Base-by-base conservation (phyloP, 2,888 invertebrate species). In the Epistrophe grossulariae region DNA sequence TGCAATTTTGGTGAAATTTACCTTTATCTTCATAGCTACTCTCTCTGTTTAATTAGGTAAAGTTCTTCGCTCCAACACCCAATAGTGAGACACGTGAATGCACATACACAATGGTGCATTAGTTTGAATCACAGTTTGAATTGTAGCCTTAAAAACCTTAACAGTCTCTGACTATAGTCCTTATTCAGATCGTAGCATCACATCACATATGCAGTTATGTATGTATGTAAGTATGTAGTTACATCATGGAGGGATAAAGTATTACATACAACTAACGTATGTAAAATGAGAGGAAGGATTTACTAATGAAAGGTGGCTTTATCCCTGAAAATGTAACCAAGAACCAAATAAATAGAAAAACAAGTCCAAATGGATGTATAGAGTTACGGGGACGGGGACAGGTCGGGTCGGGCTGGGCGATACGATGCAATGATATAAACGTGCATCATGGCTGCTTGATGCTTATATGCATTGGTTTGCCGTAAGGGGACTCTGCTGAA, bases 81-180 rank as follows among this genome's bases (percentile, higher is more conserved):
- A 60, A 15, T 15, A 38, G 19, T 24, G 11, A 28, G 8, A 43
- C 52, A 73, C 38, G 35, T 62, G 71, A 74, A 76, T 78, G 60
- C 70, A 66, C 68, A 24, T 55, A 45, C 28, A 71, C 64, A 62
- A 55, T 55, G 10, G 15, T 50, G 71, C 45, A 59, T 55, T 48
- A 72, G 55, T 68, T 71, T 45, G 52, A 68, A 73, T 62, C 40
- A 57, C 48, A 66, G 31, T 59, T 82, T 78, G 68, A 79, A 83
- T 68, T 73, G 72, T 19, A 40, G 62, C 28, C 55, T 79, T 70
- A 57, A 83, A 73, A 74, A 48, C 74, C 70, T 83, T 74, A 79
- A 79, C 57, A 83, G 40, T 74, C 40, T 71, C 73, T 52, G 40
- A 52, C 11, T 52, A 40, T 35, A 48, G 73, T 38, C 55, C 73